Evolutionary conservation across 2,797 vertebrate genomes (phyloP).

Genomic region (Lithobates sylvaticus): DNA sequence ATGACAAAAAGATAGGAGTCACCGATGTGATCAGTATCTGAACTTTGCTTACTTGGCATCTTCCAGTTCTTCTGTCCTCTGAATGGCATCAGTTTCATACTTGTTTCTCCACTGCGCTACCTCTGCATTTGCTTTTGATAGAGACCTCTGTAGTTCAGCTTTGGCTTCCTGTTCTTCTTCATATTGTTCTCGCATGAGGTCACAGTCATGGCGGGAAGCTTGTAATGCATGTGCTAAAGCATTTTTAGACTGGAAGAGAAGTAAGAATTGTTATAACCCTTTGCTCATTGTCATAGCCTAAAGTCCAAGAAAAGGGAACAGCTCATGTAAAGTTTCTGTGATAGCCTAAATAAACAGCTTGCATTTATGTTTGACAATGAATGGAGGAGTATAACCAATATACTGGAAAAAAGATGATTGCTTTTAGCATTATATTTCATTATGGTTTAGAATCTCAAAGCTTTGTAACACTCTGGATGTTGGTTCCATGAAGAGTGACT

Average conservation of each 20-base stretch:
- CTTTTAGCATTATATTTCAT: no score
- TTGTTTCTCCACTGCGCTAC: conserved; percentile 96
- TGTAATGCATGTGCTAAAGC: conserved; percentile 89
- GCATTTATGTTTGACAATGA: no score
- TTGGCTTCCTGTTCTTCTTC: conserved; percentile 92
- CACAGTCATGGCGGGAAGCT: conserved; percentile 88
- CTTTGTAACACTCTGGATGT: no score
- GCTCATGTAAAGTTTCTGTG: no score
- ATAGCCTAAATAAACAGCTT: no score
- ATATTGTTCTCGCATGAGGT: conserved; percentile 91
- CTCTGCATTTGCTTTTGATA: conserved; percentile 91
- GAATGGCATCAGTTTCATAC: conserved; percentile 92
- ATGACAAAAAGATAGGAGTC: not conserved
- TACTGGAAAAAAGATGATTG: no score
- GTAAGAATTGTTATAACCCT: not conserved
- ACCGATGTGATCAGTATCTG: not conserved
- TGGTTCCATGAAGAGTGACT: no score
- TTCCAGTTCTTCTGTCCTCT: conserved; percentile 92
- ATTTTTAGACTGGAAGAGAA: conserved; percentile 80
- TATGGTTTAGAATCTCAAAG: no score
- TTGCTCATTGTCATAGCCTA: not conserved
- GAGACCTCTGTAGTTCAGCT: conserved; percentile 85
- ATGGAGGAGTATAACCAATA: no score
- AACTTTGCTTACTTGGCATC: conserved; percentile 87
- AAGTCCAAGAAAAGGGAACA: no score